Base-by-base conservation (phyloP, 1,140 invertebrate genomes). In the Platyura marginata region DNA sequence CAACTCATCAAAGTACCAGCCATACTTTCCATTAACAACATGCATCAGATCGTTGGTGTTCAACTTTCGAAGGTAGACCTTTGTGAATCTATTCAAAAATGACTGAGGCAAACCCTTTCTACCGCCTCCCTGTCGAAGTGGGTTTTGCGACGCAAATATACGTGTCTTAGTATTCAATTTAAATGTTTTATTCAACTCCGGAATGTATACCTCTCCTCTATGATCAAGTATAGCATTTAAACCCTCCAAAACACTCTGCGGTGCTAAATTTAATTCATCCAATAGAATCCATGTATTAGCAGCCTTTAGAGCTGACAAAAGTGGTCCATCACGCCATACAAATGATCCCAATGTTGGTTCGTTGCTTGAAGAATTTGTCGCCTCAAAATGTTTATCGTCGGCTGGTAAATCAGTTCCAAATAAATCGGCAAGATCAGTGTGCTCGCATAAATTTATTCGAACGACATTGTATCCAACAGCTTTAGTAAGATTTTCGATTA, bases 181-280 rank as follows among this genome's bases (percentile, higher is more conserved):
- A 57, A 99, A 98, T 0, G 78, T 85, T 58, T 75, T 78, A 10
- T 81, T 83, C 1, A 99, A 64, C 68, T 99, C 96, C 2, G 95
- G 89, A 42, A 99, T 85, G 56, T 78, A 98, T 13, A 99, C 75
- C 65, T 96, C 91, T 3, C 88, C 89, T 52, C 95, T 69, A 60
- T 99, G 96, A 72, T 99, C 96, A 13, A 99, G 72, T 59, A 94
- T 97, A 2, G 95, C 94, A 64, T 99, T 99, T 2, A 99, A 67
- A 22, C 94, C 94, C 71, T 99, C 96, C 0, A 99, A 65, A 4
- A 99, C 94, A 0, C 93, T 90, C 62, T 99, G 96, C 0, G 93
- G 95, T 0, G 96, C 95, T 44, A 99, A 67, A 71, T 99, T 99
- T 41, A 99, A 67, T 68, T 99, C 96, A 63, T 99, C 96, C n/a